Evolutionary conservation across 2,797 vertebrate species (phyloP).

Genomic region (Pantherophis vulpinus): DNA sequence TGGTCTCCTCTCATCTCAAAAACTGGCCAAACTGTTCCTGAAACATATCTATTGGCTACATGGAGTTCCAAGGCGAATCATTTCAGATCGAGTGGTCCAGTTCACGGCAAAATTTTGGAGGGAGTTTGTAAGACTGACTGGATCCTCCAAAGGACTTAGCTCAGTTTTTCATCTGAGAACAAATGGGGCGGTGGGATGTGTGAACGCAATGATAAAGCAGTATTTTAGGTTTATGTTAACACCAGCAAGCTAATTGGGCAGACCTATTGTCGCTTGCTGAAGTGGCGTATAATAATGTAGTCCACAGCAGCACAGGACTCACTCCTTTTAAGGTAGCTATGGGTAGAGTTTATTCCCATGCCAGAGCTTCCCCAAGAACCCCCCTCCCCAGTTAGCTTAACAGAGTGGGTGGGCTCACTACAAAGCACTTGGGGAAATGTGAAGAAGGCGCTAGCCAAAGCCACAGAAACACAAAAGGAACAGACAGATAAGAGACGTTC

Average conservation of each 20-base stretch:
- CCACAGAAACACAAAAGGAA: no score
- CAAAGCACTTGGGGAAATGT: no score
- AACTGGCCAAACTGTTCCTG: background rate
- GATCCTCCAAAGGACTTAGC: background rate
- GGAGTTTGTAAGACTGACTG: background rate
- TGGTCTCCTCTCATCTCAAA: background rate
- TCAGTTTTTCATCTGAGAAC: background rate
- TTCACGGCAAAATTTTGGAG: background rate
- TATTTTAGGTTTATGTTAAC: background rate
- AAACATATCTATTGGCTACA: background rate
- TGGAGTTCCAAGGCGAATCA: background rate
- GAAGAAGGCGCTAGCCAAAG: no score
- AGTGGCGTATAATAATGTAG: background rate
- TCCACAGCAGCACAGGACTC: background rate
- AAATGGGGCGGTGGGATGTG: background rate
- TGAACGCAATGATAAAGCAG: background rate
- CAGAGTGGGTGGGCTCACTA: background rate
- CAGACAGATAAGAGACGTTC: no score
- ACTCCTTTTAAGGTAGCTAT: background rate
- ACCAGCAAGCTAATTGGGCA: background rate
- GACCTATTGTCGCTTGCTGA: background rate
- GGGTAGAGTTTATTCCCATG: background rate
- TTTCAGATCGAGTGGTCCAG: background rate
- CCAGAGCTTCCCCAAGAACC: background rate
- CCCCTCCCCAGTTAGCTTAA: background rate